phyloP scores from a whole-genome alignment of 1,140 invertebrate species.

The Magallana angulata region DNA sequence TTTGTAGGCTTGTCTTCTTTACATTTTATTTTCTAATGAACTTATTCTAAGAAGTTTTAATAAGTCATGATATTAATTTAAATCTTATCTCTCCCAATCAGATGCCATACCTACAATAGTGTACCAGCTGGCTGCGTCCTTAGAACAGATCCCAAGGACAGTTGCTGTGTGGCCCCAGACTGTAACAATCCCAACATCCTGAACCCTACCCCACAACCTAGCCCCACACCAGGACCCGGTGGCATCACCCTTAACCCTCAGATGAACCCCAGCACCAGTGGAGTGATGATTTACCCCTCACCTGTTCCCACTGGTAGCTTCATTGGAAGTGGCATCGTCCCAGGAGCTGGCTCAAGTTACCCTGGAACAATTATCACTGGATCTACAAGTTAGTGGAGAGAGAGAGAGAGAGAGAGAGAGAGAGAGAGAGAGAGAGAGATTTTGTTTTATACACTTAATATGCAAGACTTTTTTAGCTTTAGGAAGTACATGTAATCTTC shows the following conservation, averaged over 20 bases:
- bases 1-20: too few relatives aligned
- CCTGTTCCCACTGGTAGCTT: slow-evolving; percentile 52
- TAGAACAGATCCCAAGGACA: slow-evolving; percentile 64
- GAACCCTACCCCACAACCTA: slow-evolving; percentile 43
- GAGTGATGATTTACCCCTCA: slow-evolving; percentile 49
- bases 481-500: too few relatives aligned
- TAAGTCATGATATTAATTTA: too few relatives aligned
- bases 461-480: not conserved
- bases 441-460: not conserved
- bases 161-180: slow-evolving; percentile 68
- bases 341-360: slow-evolving; percentile 56
- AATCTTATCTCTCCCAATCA: not conserved
- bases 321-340: slow-evolving; percentile 46
- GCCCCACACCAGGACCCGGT: slow-evolving; percentile 41
- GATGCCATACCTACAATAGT: slow-evolving; percentile 62
- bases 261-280: slow-evolving; percentile 47
- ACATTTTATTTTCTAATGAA: too few relatives aligned
- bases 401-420: not conserved
- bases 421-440: not conserved
- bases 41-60: too few relatives aligned
- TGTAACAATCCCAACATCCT: slow-evolving; percentile 57
- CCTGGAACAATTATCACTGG: not conserved
- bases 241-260: slow-evolving; percentile 41
- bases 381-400: not conserved
- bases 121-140: slow-evolving; percentile 61